Evolutionary conservation across 2,888 invertebrate genomes (phyloP).

Genomic region (Anoplius nigerrimus): DNA sequence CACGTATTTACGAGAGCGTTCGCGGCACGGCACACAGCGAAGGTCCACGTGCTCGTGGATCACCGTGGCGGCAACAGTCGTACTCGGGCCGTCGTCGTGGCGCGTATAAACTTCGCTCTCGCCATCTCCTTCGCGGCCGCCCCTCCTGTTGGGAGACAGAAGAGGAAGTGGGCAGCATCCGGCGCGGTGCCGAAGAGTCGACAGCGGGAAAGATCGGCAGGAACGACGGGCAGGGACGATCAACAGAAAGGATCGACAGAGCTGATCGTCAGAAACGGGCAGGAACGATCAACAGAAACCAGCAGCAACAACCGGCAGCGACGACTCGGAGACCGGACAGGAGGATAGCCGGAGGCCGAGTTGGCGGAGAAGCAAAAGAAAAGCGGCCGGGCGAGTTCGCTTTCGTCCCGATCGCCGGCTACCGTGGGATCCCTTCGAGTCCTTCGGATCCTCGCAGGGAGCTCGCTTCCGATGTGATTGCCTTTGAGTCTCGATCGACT

Average conservation of each 20-base stretch:
- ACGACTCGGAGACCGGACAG: neutral
- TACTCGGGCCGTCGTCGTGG: constrained; percentile 55
- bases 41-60: constrained; percentile 65
- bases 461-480: too few species aligned
- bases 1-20: constrained; percentile 53
- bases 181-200: neutral
- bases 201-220: constrained; percentile 1
- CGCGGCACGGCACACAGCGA: constrained; percentile 44
- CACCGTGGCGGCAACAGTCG: constrained; percentile 63
- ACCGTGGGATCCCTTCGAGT: neutral
- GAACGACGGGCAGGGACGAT: too few species aligned
- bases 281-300: constrained; percentile 13
- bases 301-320: constrained; percentile 14
- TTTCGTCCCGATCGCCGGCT: constrained; percentile 10
- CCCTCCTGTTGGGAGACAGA: too few species aligned
- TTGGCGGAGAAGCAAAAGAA: constrained; percentile 7
- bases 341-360: too few species aligned
- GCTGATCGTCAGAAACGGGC: constrained; percentile 1
- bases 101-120: constrained; percentile 22
- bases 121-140: neutral
- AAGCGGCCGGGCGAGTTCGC: constrained; percentile 26
- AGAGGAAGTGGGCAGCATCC: neutral
- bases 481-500: too few species aligned
- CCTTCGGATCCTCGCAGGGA: too few species aligned
- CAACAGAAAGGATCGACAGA: too few species aligned